Percentiles rank a stretch among this genome's conserved stretches.
phyloP scores from a whole-genome alignment of 2,797 vertebrate species.

The Leucoraja ocellata region DNA sequence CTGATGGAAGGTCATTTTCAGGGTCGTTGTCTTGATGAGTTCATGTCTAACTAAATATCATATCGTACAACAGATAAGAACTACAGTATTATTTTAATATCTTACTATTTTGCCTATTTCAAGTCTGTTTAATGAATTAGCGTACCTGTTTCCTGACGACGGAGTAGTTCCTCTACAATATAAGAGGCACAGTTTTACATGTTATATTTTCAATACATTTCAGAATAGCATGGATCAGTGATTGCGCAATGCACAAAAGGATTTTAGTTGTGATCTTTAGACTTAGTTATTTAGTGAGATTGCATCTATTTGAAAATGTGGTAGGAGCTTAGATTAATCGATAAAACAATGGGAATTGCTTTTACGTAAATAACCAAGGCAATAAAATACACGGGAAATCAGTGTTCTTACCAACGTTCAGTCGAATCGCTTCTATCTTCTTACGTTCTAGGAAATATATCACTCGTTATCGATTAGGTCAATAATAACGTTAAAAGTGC shows the following conservation, averaged over 20 bases:
- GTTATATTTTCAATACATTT: too few relatives aligned
- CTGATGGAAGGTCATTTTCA: too few relatives aligned
- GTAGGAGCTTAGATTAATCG: background rate
- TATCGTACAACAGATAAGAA: background rate
- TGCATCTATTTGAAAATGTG: background rate
- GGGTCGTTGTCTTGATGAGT: too few relatives aligned
- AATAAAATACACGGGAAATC: background rate
- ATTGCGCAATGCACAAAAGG: too few relatives aligned
- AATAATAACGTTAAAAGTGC: background rate
- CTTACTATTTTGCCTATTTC: background rate
- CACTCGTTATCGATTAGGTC: too few relatives aligned
- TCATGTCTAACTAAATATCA: background rate
- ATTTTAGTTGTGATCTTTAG: too few relatives aligned
- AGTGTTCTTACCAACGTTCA: background rate
- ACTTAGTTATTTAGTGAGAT: too few relatives aligned
- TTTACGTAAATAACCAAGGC: too few relatives aligned
- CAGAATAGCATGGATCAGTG: too few relatives aligned
- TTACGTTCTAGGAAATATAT: background rate
- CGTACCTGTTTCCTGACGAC: background rate
- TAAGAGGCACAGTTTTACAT: too few relatives aligned
- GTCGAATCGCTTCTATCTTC: conserved; percentile 18
- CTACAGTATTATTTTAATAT: too few relatives aligned
- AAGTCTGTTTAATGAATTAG: too few relatives aligned
- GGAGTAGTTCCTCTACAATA: background rate
- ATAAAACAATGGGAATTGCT: background rate